Conservation (phyloP, 2,113 vertebrate genomes). For the Greenwoodochromis staneri region DNA sequence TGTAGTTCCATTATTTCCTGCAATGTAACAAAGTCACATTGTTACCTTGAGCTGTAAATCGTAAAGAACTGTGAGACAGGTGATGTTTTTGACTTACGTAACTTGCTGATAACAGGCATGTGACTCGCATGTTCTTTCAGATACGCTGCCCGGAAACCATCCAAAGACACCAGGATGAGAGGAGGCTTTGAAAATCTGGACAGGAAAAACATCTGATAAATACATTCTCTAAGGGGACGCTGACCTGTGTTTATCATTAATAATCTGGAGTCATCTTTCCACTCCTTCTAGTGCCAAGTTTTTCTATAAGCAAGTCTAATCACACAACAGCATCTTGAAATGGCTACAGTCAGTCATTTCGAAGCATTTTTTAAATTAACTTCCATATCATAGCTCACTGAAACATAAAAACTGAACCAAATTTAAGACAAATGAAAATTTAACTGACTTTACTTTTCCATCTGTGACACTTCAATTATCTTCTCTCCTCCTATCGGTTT, state of each 20-base stretch:
- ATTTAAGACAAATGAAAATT: background rate
- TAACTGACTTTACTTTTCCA: background rate
- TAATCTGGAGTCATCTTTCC: background rate
- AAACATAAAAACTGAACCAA: background rate
- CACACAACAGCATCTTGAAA: background rate
- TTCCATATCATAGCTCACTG: background rate
- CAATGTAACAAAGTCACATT: slow-evolving; percentile 38
- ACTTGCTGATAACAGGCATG: slow-evolving; percentile 80
- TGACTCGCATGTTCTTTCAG: slow-evolving; percentile 73
- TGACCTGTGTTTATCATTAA: background rate
- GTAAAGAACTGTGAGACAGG: background rate
- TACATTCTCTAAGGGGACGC: background rate
- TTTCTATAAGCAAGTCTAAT: background rate
- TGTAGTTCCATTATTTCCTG: slow-evolving; percentile 82
- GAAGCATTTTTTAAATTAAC: background rate
- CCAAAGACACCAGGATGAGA: slow-evolving; percentile 89
- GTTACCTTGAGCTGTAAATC: background rate
- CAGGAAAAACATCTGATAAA: background rate
- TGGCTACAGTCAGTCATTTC: background rate
- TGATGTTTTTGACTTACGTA: slow-evolving; percentile 76
- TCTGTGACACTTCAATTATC: background rate
- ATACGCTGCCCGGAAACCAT: slow-evolving; percentile 89
- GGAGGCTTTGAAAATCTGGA: slow-evolving; percentile 82
- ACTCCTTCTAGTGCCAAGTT: background rate
- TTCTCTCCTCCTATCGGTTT: background rate